These are phyloP conservation scores for Pungitius pungitius DNA, from an alignment of 2,113 vertebrate species.

Conservation along the genomic window DNA sequence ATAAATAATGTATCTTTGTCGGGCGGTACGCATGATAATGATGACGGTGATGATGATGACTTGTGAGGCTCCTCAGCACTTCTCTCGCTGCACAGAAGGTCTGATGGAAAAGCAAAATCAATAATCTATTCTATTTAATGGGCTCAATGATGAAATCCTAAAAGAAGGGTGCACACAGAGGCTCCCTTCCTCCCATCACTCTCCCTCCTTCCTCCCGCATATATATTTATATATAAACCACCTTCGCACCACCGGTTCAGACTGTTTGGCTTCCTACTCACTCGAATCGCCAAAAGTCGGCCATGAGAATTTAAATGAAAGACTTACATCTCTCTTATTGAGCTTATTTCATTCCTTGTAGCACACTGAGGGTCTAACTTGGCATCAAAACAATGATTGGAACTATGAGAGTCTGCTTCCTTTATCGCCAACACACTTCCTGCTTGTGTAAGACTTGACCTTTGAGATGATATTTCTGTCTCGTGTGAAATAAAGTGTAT, in stretches of 20 bases:
- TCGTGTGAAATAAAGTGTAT: constrained; percentile 12
- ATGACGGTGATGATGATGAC: constrained; percentile 38
- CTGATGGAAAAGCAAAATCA: constrained; percentile 82
- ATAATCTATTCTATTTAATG: constrained; percentile 86
- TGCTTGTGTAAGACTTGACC: constrained; percentile 36
- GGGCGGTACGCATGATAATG: constrained; percentile 62
- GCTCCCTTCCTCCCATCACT: constrained; percentile 31
- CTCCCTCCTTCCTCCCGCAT: constrained; percentile 22
- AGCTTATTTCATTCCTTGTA: constrained; percentile 59
- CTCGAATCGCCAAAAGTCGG: constrained; percentile 35
- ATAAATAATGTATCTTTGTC: constrained; percentile 70
- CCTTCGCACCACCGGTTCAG: too few species aligned
- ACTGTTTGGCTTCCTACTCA: constrained; percentile 43
- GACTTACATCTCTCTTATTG: constrained; percentile 71
- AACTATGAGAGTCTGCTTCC: background rate
- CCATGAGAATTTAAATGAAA: constrained; percentile 55
- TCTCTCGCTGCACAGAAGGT: constrained; percentile 56
- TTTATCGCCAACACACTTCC: constrained; percentile 3
- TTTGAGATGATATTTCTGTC: constrained; percentile 48
- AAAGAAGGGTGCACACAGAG: constrained; percentile 61
- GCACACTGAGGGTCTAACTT: constrained; percentile 66
- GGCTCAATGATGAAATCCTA: constrained; percentile 75
- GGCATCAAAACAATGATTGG: constrained; percentile 58
- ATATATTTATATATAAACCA: too few species aligned
- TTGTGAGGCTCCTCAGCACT: constrained; percentile 71